Evolutionary conservation across 1,140 invertebrate genomes (phyloP).

Genomic region (Galleria mellonella): DNA sequence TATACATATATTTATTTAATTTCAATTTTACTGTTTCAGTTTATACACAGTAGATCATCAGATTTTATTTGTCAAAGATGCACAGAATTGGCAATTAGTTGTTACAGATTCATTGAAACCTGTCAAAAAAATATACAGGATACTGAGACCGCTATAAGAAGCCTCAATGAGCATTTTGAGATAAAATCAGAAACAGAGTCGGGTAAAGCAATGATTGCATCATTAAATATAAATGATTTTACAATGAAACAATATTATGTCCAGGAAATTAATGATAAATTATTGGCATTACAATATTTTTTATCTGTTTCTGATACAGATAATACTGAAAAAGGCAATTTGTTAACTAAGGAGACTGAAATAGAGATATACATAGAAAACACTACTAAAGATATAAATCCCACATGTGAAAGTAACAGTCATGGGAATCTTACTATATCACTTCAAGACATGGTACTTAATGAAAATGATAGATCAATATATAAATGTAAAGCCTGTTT

Average conservation of each 20-base stretch:
- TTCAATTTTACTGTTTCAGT: neutral
- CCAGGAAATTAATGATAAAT: too few relatives aligned
- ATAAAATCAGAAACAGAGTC: too few relatives aligned
- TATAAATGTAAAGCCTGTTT: constrained; percentile 18
- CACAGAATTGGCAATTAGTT: neutral
- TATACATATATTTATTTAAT: too few relatives aligned
- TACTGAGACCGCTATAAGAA: neutral
- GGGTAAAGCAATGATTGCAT: too few relatives aligned
- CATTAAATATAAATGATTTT: too few relatives aligned
- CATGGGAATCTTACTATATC: too few relatives aligned
- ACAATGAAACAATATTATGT: too few relatives aligned
- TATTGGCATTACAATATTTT: too few relatives aligned
- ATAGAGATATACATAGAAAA: neutral
- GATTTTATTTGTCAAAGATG: constrained; percentile 9
- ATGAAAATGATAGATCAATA: constrained; percentile 1
- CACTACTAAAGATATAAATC: constrained; percentile 1
- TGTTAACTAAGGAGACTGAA: neutral
- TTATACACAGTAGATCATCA: neutral
- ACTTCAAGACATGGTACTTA: neutral
- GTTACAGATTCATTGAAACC: constrained; percentile 12
- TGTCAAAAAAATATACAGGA: constrained; percentile 11
- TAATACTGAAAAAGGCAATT: neutral
- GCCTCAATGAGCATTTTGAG: neutral
- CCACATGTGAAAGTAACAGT: neutral
- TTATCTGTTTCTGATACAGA: too few relatives aligned